Base-by-base conservation (phyloP, 2,888 invertebrate species). In the Cheilosia vulpina region DNA sequence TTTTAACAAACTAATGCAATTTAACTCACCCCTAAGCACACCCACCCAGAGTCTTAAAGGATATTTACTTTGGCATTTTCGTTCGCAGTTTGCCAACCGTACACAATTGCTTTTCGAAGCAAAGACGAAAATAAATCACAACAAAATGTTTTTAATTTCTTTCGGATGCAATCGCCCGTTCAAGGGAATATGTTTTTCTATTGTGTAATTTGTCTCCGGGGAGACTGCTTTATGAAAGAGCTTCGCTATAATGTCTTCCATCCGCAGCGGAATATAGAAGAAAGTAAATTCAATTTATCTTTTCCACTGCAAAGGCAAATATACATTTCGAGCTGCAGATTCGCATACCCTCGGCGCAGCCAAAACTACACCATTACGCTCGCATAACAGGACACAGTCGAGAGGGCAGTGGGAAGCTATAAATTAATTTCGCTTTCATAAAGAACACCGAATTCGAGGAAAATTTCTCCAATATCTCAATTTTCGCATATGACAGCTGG, bases 241-340 rank as follows among this genome's bases (percentile, higher is more conserved):
- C 19, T 50, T 17, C 17, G 31, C 9, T n/a, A 19, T 17, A n/a
- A n/a, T 15, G 13, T 15, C 21, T 38, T 52, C 0, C 45, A 60
- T 24, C 15, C 17, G 7, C 6, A 21, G 17, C 15, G 52, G 53
- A 72, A 57, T 65, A 58, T 65, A 58, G 45, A 63, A 17, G 45
- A 17, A 69, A 75, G 24, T 47, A 57, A 73, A 68, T 68, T 78
- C 60, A 84, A 84, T 79, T 79, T 84, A 71, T 84, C 78, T 53
- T 78, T 65, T 63, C 57, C 68, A 38, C 68, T 68, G 73, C 15
- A 38, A 63, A 43, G 41, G 58, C 53, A 76, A 71, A 65, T 82
- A 65, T 82, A 76, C 71, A 76, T 82, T 82, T 45, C 31, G n/a
- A 34, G 11, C 4, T 34, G 55, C 19, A 45, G 19, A 62, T 43